These are phyloP conservation scores for Hypanus sabinus DNA, from an alignment of 2,113 vertebrate species.

Conservation along the genomic window DNA sequence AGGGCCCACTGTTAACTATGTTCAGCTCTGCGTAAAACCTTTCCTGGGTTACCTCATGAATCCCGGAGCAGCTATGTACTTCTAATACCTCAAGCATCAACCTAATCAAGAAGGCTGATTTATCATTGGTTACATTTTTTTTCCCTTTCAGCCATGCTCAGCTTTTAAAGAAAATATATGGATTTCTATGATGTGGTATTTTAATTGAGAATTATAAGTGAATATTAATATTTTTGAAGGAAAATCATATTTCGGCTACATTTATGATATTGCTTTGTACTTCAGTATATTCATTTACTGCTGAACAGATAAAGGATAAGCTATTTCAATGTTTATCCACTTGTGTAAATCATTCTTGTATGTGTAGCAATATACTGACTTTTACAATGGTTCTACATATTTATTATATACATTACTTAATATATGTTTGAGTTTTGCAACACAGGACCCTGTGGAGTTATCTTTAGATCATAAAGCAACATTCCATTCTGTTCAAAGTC, in stretches of 20 bases:
- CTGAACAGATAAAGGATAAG: slow-evolving; percentile 17
- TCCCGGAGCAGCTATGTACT: slow-evolving; percentile 30
- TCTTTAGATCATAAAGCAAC: slow-evolving; percentile 17
- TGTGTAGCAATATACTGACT: slow-evolving; percentile 31
- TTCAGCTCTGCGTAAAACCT: slow-evolving; percentile 26
- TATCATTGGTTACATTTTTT: slow-evolving; percentile 32
- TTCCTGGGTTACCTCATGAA: slow-evolving; percentile 10
- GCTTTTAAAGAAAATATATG: slow-evolving; percentile 27
- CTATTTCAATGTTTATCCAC: slow-evolving; percentile 28
- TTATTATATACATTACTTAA: slow-evolving; percentile 37
- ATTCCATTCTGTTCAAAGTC: neutral
- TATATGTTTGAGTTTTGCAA: slow-evolving; percentile 28
- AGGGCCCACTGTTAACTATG: slow-evolving; percentile 5
- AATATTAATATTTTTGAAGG: slow-evolving; percentile 38
- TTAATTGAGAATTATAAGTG: slow-evolving; percentile 33
- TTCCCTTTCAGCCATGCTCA: slow-evolving; percentile 16
- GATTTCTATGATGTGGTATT: slow-evolving; percentile 36
- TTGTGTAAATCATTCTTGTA: slow-evolving; percentile 29
- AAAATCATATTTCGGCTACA: slow-evolving; percentile 31
- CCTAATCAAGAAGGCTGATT: slow-evolving; percentile 24
- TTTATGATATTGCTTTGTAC: slow-evolving; percentile 2
- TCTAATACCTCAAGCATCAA: slow-evolving; percentile 35
- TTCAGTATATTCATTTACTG: slow-evolving; percentile 28
- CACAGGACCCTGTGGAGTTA: slow-evolving; percentile 32
- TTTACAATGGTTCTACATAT: slow-evolving; percentile 22